A percentile compares a stretch with the other conserved stretches of the same genome.
Conservation (phyloP, 2,797 vertebrate genomes). For the Ctenopoma kingsleyae region DNA sequence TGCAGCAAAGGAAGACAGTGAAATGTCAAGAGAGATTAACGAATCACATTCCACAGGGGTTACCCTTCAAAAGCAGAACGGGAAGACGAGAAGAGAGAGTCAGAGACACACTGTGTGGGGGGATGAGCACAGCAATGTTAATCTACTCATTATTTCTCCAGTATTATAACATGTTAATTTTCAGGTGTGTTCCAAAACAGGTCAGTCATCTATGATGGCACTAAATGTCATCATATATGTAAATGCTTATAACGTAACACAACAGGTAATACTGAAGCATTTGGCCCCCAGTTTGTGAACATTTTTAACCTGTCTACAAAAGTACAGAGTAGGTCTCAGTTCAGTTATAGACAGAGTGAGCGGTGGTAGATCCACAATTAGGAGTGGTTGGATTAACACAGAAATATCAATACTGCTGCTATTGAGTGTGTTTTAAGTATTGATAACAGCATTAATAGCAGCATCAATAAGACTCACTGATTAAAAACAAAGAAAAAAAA, state of each 20-base stretch:
- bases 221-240: background rate
- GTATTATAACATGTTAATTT: slow-evolving; percentile 27
- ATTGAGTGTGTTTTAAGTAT: no score
- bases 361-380: background rate
- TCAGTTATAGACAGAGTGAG: background rate
- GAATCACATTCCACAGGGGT: slow-evolving; percentile 76
- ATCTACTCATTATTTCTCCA: slow-evolving; percentile 45
- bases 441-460: no score
- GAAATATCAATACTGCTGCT: no score
- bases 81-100: slow-evolving; percentile 16
- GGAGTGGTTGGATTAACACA: background rate
- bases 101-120: slow-evolving; percentile 4
- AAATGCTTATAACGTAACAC: background rate
- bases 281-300: background rate
- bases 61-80: slow-evolving; percentile 60
- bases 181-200: background rate
- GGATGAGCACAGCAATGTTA: slow-evolving; percentile 32
- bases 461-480: no score
- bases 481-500: no score
- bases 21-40: slow-evolving; percentile 83
- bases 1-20: slow-evolving; percentile 63
- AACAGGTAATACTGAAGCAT: background rate
- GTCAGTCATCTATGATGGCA: background rate
- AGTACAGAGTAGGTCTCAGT: background rate
- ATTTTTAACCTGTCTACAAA: background rate